A percentile compares a stretch with the other conserved stretches of the same genome.
These are phyloP conservation scores for Danio tinwini DNA, from an alignment of 2,797 vertebrate genomes.

Conservation along the genomic window DNA sequence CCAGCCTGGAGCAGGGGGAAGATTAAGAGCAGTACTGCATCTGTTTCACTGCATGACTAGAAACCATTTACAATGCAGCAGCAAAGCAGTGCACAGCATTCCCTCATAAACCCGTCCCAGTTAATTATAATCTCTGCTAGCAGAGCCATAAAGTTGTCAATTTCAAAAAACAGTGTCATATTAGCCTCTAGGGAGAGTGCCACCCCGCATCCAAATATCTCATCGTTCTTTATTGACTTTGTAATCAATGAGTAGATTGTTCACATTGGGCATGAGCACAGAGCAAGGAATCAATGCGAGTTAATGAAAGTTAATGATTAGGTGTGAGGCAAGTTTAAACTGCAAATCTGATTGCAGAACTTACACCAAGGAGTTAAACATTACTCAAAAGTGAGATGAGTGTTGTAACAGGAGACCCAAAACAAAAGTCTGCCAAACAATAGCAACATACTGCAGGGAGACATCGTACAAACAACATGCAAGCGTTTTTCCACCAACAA, in stretches of 20 bases:
- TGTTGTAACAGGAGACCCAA: slow-evolving; percentile 1
- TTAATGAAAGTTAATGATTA: slow-evolving; percentile 49
- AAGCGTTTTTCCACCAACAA: slow-evolving; percentile 3
- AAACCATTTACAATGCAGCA: slow-evolving; percentile 27
- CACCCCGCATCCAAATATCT: slow-evolving; percentile 20
- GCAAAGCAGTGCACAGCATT: slow-evolving; percentile 11
- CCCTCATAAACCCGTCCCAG: slow-evolving; percentile 8
- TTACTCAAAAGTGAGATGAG: slow-evolving; percentile 3
- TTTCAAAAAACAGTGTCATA: not conserved
- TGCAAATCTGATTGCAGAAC: not conserved
- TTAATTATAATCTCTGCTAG: slow-evolving; percentile 22
- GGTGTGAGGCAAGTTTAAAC: slow-evolving; percentile 1
- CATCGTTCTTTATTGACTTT: slow-evolving; percentile 34
- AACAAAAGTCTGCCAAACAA: slow-evolving; percentile 15
- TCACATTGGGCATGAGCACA: not conserved
- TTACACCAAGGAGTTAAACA: slow-evolving; percentile 36
- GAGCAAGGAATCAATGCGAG: slow-evolving; percentile 31
- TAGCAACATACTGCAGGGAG: not conserved
- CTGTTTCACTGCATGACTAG: slow-evolving; percentile 24
- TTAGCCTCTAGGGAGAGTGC: slow-evolving; percentile 21
- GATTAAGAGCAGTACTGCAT: slow-evolving; percentile 31
- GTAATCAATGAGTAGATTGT: slow-evolving; percentile 31
- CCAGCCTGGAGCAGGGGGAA: not conserved
- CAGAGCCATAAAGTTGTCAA: slow-evolving; percentile 11
- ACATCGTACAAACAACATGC: not conserved